Evolutionary conservation across 1,140 invertebrate genomes (phyloP).

Genomic region (Eumeta japonica): DNA sequence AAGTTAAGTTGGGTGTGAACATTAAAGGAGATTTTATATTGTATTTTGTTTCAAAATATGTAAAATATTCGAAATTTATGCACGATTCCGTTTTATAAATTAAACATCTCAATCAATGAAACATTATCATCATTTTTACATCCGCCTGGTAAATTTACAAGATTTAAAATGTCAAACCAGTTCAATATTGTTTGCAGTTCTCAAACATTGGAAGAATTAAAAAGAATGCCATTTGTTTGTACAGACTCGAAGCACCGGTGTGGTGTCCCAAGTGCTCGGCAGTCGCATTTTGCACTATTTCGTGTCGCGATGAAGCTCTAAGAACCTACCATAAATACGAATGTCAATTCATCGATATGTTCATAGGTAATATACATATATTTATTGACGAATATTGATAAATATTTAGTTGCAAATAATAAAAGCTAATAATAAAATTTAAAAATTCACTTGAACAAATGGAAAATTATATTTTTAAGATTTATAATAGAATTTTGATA

Average conservation of each 20-base stretch:
- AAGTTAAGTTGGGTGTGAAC: too few species aligned
- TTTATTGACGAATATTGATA: too few species aligned
- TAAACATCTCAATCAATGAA: background rate
- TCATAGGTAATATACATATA: slow-evolving; percentile 61
- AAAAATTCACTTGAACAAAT: too few species aligned
- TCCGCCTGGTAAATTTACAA: slow-evolving; percentile 3
- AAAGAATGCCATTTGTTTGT: slow-evolving; percentile 16
- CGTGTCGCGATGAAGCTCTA: slow-evolving; percentile 68
- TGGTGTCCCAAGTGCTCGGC: slow-evolving; percentile 75
- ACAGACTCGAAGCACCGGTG: slow-evolving; percentile 54
- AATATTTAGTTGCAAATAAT: too few species aligned
- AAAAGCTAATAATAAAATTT: too few species aligned
- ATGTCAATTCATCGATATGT: slow-evolving; percentile 72
- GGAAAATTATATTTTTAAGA: too few species aligned
- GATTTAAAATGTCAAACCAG: background rate
- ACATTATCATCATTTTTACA: too few species aligned
- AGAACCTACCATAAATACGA: slow-evolving; percentile 77
- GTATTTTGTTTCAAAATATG: background rate
- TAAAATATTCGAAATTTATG: background rate
- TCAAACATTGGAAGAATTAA: slow-evolving; percentile 7
- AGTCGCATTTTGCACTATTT: slow-evolving; percentile 71
- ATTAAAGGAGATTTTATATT: too few species aligned
- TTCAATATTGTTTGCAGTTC: background rate
- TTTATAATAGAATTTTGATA: too few species aligned
- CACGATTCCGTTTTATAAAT: background rate